Evolutionary conservation across 2,113 vertebrate species (phyloP).

Genomic region (Parotia lawesii): DNA sequence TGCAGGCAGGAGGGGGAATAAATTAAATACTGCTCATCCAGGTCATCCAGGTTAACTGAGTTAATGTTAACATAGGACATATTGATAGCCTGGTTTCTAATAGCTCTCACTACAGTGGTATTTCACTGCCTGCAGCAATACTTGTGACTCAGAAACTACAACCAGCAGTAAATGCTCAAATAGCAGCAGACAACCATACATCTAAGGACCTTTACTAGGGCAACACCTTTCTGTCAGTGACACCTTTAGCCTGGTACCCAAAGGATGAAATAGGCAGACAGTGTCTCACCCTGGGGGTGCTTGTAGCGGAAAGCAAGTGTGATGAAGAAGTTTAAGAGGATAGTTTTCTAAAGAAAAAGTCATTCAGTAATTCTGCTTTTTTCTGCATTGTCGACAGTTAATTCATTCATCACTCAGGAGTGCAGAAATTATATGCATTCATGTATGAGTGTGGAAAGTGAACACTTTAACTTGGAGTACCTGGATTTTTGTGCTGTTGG

Average conservation of each 20-base stretch:
- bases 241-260: background rate
- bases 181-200: background rate
- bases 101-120: background rate
- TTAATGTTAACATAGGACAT: background rate
- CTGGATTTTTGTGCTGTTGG: background rate
- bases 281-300: background rate
- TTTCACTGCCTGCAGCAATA: background rate
- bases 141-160: background rate
- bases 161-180: background rate
- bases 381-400: background rate
- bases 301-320: background rate
- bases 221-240: background rate
- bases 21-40: background rate
- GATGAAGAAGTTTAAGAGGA: background rate
- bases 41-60: background rate
- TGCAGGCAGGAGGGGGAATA: background rate
- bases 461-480: background rate
- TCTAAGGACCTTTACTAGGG: background rate
- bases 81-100: background rate
- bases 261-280: background rate
- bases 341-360: background rate
- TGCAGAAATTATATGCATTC: background rate
- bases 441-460: background rate
- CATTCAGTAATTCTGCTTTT: fast-evolving
- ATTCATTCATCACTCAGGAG: background rate